phyloP scores from a whole-genome alignment of 2,797 vertebrate species.

The Rousettus madagascariensis region DNA sequence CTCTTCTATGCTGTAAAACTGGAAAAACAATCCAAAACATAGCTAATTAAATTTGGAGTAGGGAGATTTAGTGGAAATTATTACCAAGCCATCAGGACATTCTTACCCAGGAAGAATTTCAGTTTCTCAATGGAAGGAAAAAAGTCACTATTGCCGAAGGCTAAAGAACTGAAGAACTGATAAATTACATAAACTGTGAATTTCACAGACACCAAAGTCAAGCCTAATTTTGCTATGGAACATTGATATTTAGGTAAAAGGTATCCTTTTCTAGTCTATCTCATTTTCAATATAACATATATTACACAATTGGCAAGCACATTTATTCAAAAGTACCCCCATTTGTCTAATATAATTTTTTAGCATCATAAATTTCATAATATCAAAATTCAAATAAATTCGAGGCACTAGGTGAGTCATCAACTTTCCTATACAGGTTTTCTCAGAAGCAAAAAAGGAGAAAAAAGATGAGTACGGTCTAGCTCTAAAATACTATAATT shows the following conservation, averaged over 20 bases:
- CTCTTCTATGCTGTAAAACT: slow-evolving; percentile 32
- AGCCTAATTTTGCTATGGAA: not conserved
- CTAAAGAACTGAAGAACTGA: not conserved
- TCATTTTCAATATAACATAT: not conserved
- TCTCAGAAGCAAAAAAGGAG: not conserved
- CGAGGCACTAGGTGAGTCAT: not conserved
- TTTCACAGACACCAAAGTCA: not conserved
- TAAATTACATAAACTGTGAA: slow-evolving; percentile 45
- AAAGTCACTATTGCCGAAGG: slow-evolving; percentile 8
- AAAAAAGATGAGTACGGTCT: not conserved
- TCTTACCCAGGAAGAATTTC: slow-evolving; percentile 3
- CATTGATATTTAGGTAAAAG: slow-evolving; percentile 38
- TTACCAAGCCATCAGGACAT: not conserved
- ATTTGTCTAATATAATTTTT: slow-evolving; percentile 5
- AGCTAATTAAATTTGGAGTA: slow-evolving; percentile 17
- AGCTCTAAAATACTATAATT: not conserved
- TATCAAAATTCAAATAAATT: slow-evolving; percentile 29
- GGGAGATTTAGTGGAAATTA: slow-evolving; percentile 26
- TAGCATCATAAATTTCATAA: not conserved
- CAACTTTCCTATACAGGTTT: not conserved
- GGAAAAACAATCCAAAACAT: slow-evolving; percentile 40
- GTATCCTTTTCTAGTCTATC: not conserved
- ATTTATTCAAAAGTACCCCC: not conserved
- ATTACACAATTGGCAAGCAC: not conserved
- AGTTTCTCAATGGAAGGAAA: not conserved